Conservation (phyloP, 2,113 vertebrate species). For the Mugil cephalus region DNA sequence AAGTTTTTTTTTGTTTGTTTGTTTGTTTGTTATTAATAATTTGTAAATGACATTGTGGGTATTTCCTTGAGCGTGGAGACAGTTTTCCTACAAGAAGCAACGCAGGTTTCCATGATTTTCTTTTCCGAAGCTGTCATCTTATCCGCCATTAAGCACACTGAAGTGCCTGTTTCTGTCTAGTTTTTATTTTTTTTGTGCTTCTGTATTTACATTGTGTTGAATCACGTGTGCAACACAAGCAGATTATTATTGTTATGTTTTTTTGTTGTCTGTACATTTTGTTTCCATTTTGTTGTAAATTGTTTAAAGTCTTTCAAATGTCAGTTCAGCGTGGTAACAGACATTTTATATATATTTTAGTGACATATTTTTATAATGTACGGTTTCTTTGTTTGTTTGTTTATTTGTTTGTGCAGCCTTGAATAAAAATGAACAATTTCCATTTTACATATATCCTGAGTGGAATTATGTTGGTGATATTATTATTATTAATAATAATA, state of each 20-base stretch:
- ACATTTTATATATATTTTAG: slow-evolving; percentile 72
- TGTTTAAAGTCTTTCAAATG: slow-evolving; percentile 53
- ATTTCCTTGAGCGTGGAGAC: background rate
- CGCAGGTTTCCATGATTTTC: slow-evolving; percentile 10
- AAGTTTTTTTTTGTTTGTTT: no score
- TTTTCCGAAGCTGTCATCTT: background rate
- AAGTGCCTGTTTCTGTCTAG: slow-evolving; percentile 2
- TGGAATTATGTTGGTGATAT: background rate
- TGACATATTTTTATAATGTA: slow-evolving; percentile 76
- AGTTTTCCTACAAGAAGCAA: background rate
- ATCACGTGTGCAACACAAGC: background rate
- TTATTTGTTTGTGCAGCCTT: slow-evolving; percentile 59
- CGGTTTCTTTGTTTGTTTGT: slow-evolving; percentile 18
- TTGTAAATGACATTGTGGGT: background rate
- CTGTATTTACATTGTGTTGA: slow-evolving; percentile 7
- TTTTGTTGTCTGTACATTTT: slow-evolving; percentile 55
- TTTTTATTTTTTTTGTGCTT: slow-evolving; percentile 14
- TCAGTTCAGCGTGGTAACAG: slow-evolving; percentile 42
- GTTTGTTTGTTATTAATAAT: no score
- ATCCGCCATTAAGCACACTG: slow-evolving; percentile 12
- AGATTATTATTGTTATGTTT: slow-evolving; percentile 51
- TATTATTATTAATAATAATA: no score
- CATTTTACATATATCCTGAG: slow-evolving; percentile 20
- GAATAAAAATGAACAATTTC: slow-evolving; percentile 58
- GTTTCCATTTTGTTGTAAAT: slow-evolving; percentile 68